Evolutionary conservation across 2,797 vertebrate genomes (phyloP).

Genomic region (Clarias laeviceps): DNA sequence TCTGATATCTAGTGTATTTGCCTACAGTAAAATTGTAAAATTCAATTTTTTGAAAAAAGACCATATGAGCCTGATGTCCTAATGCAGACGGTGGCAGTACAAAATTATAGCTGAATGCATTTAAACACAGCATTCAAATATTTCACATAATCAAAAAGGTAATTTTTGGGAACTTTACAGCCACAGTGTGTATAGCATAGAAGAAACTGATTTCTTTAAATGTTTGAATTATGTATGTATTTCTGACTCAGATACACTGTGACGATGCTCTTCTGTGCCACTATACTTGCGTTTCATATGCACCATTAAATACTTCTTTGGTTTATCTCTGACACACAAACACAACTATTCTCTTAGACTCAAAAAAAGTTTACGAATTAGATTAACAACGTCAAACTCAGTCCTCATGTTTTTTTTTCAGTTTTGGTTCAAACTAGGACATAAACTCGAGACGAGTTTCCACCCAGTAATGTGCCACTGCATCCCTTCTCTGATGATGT

Average conservation of each 20-base stretch:
- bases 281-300: not conserved
- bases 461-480: not conserved
- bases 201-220: not conserved
- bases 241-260: not conserved
- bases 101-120: not conserved
- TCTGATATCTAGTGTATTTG: too few species aligned
- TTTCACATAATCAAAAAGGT: not conserved
- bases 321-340: not conserved
- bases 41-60: too few species aligned
- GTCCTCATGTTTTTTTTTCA: not conserved
- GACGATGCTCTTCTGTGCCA: not conserved
- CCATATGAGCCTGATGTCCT: too few species aligned
- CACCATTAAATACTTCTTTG: not conserved
- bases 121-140: not conserved
- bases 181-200: not conserved
- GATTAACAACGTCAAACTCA: not conserved
- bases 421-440: conserved; percentile 20
- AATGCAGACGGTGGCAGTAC: not conserved
- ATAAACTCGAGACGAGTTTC: conserved; percentile 26
- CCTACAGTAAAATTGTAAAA: too few species aligned
- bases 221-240: not conserved
- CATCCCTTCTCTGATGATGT: conserved; percentile 44
- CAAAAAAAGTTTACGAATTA: not conserved
- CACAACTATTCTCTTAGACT: conserved; percentile 3
- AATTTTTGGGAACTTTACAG: not conserved